These are phyloP conservation scores for Macaca mulatta DNA, from an alignment of 2,113 vertebrate genomes.

Conservation along the genomic window DNA sequence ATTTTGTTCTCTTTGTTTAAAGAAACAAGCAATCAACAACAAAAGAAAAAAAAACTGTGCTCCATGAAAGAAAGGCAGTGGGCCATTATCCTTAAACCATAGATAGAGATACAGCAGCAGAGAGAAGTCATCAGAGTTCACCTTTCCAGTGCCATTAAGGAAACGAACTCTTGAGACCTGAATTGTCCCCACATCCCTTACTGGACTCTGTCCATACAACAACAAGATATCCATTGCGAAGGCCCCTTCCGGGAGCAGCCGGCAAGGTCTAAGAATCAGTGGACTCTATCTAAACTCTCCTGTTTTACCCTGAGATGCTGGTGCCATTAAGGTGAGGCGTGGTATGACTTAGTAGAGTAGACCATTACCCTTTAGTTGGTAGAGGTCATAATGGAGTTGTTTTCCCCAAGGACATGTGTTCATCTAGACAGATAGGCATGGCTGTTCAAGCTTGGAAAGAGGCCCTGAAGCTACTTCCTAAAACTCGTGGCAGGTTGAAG, in stretches of 20 bases:
- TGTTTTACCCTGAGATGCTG: background rate
- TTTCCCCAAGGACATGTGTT: background rate
- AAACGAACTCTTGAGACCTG: background rate
- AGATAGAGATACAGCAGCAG: background rate
- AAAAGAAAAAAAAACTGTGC: background rate
- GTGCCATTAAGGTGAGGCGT: background rate
- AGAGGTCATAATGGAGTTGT: background rate
- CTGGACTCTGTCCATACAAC: background rate
- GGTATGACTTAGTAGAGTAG: background rate
- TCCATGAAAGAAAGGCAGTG: background rate
- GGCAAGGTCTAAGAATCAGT: background rate
- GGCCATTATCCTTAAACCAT: background rate
- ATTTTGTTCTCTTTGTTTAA: background rate
- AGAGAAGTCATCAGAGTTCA: background rate
- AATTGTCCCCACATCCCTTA: rapidly evolving
- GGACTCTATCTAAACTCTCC: background rate
- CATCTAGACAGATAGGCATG: background rate
- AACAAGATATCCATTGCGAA: background rate
- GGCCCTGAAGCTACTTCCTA: background rate
- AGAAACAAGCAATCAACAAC: background rate
- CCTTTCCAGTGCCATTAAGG: background rate
- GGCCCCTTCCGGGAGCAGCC: background rate
- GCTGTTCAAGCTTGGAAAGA: background rate
- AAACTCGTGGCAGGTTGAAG: background rate
- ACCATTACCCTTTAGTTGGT: background rate